A percentile compares a stretch with the other conserved stretches of the same genome.
These are phyloP conservation scores for Caradrina clavipalpis DNA, from an alignment of 2,888 invertebrate genomes.

Conservation along the genomic window DNA sequence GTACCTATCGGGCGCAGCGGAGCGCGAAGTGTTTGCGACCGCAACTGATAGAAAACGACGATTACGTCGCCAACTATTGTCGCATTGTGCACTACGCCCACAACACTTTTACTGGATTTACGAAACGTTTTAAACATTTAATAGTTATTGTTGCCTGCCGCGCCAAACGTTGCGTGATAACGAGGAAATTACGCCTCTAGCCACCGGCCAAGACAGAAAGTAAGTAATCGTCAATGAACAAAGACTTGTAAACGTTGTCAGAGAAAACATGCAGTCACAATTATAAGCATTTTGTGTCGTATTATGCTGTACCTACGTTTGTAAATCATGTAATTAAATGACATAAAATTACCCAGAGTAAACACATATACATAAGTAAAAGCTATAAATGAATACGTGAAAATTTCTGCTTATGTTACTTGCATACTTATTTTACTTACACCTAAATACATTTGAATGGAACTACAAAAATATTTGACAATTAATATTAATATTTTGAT, in stretches of 20 bases:
- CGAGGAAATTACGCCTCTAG: slow-evolving; percentile 76
- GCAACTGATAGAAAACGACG: slow-evolving; percentile 89
- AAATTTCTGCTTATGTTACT: too few species aligned
- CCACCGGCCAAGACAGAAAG: slow-evolving; percentile 65
- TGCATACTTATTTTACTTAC: too few species aligned
- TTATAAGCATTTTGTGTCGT: slow-evolving; percentile 22
- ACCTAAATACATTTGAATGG: too few species aligned
- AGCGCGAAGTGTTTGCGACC: slow-evolving; percentile 87
- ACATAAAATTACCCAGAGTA: slow-evolving; percentile 35
- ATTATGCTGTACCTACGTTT: slow-evolving; percentile 37
- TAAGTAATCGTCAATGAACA: slow-evolving; percentile 63
- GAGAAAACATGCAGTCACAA: slow-evolving; percentile 30
- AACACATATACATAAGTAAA: slow-evolving; percentile 39
- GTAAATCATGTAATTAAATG: slow-evolving; percentile 14
- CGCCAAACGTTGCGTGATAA: slow-evolving; percentile 81
- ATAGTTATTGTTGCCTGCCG: slow-evolving; percentile 76
- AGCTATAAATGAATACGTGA: slow-evolving; percentile 8
- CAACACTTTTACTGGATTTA: slow-evolving; percentile 88
- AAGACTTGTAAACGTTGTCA: slow-evolving; percentile 28
- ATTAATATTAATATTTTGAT: not conserved
- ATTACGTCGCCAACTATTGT: slow-evolving; percentile 87
- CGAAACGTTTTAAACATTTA: slow-evolving; percentile 84
- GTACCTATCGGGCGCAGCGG: slow-evolving; percentile 73
- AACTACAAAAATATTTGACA: not conserved
- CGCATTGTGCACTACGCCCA: slow-evolving; percentile 85